Conservation (phyloP, 2,797 vertebrate species). For the Tokudaia muenninki region DNA sequence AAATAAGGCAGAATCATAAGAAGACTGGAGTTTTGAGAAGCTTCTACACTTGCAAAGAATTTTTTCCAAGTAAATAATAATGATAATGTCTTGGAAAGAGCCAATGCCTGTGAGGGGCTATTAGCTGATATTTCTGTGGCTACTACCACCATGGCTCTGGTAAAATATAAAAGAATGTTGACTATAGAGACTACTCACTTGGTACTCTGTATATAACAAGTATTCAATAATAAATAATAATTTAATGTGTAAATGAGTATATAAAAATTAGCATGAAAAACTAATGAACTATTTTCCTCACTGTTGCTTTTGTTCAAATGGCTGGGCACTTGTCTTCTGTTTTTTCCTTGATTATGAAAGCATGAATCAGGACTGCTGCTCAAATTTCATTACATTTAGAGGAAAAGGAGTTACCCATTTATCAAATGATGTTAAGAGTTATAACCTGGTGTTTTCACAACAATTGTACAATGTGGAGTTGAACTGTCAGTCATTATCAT, state of each 20-base stretch:
- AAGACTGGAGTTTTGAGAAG: background rate
- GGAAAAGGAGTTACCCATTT: background rate
- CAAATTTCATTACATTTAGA: slow-evolving; percentile 56
- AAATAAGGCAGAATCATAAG: slow-evolving; percentile 1
- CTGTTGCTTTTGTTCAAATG: slow-evolving; percentile 52
- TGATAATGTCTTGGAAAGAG: background rate
- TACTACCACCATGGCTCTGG: background rate
- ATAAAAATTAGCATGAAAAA: slow-evolving; percentile 39
- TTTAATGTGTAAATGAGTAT: background rate
- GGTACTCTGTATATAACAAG: background rate
- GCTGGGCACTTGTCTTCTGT: slow-evolving; percentile 2
- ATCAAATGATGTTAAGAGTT: slow-evolving; percentile 54
- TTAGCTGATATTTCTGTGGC: background rate
- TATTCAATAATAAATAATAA: slow-evolving; percentile 32
- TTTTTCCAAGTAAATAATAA: slow-evolving; percentile 29
- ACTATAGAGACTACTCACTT: background rate
- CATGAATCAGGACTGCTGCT: slow-evolving; percentile 3
- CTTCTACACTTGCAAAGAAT: background rate
- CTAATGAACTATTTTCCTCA: slow-evolving; percentile 43
- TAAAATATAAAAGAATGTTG: background rate
- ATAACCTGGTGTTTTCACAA: slow-evolving; percentile 30
- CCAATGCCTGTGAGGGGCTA: background rate
- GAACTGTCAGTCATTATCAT: slow-evolving; percentile 10
- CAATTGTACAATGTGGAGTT: slow-evolving; percentile 23
- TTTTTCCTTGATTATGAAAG: slow-evolving; percentile 21